A percentile compares a stretch with the other conserved stretches of the same genome.
phyloP scores from a whole-genome alignment of 2,888 invertebrate genomes.

The Thalpophila matura region DNA sequence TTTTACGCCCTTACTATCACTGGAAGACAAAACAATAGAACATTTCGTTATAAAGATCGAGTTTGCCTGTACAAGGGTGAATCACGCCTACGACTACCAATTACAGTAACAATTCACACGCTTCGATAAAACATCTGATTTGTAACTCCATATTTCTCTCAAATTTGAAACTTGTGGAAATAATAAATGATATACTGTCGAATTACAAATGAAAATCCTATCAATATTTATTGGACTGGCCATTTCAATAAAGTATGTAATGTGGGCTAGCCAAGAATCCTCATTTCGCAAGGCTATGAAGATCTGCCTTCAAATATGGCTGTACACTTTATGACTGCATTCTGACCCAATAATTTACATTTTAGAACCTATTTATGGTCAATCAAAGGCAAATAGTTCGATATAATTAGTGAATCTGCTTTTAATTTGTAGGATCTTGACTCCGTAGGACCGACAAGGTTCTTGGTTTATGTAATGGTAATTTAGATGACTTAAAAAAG shows the following conservation, averaged over 20 bases:
- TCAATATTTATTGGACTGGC: constrained; percentile 53
- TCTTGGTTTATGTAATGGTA: constrained; percentile 34
- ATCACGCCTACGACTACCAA: constrained; percentile 16
- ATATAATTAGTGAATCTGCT: constrained; percentile 60
- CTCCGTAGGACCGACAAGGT: constrained; percentile 38
- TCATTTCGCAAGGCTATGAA: constrained; percentile 51
- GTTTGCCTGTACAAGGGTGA: constrained; percentile 6
- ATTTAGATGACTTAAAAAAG: constrained; percentile 5
- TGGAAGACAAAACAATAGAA: constrained; percentile 31
- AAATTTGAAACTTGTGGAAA: constrained; percentile 25
- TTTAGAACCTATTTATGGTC: constrained; percentile 44
- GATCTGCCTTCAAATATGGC: constrained; percentile 53
- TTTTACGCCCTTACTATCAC: constrained; percentile 7
- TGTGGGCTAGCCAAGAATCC: constrained; percentile 44
- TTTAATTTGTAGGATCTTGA: constrained; percentile 57
- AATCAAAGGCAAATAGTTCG: constrained; percentile 46
- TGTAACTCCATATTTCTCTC: constrained; percentile 16
- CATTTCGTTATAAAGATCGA: constrained; percentile 17
- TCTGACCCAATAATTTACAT: constrained; percentile 55
- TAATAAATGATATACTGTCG: constrained; percentile 30
- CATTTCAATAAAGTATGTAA: constrained; percentile 45
- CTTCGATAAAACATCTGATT: constrained; percentile 9
- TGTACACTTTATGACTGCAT: constrained; percentile 27
- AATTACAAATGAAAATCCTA: constrained; percentile 42
- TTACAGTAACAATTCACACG: constrained; percentile 37